These are phyloP conservation scores for Myotis findleyi DNA, from an alignment of 2,797 vertebrate species.

Conservation along the genomic window DNA sequence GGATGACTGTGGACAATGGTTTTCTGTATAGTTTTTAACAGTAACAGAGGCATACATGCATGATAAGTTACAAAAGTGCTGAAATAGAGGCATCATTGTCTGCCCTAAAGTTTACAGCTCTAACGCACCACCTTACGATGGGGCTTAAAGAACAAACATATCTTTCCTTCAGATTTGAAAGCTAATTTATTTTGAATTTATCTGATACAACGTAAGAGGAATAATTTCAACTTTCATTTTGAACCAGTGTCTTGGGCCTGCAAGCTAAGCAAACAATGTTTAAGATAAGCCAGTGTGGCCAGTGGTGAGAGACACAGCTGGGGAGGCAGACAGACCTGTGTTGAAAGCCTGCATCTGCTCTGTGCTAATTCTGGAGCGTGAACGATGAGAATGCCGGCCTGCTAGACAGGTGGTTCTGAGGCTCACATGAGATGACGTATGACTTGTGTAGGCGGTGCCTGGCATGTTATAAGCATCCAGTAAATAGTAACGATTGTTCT, in stretches of 20 bases:
- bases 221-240: conserved; percentile 50
- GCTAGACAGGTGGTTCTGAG: background rate
- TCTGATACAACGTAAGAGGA: conserved; percentile 4
- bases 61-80: background rate
- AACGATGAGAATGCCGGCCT: background rate
- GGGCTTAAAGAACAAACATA: background rate
- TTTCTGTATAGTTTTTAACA: background rate
- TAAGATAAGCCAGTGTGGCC: background rate
- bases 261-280: background rate
- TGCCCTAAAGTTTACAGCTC: background rate
- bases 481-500: background rate
- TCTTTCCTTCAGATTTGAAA: conserved; percentile 27
- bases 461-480: background rate
- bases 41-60: background rate
- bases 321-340: background rate
- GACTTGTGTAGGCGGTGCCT: background rate
- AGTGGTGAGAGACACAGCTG: background rate
- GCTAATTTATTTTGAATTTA: conserved; percentile 56
- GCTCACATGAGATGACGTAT: background rate
- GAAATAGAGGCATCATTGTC: background rate
- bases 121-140: background rate
- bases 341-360: background rate
- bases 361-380: background rate
- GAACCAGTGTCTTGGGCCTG: background rate
- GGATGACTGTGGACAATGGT: background rate